phyloP scores from a whole-genome alignment of 2,797 vertebrate species.

The Pseudochirops cupreus region DNA sequence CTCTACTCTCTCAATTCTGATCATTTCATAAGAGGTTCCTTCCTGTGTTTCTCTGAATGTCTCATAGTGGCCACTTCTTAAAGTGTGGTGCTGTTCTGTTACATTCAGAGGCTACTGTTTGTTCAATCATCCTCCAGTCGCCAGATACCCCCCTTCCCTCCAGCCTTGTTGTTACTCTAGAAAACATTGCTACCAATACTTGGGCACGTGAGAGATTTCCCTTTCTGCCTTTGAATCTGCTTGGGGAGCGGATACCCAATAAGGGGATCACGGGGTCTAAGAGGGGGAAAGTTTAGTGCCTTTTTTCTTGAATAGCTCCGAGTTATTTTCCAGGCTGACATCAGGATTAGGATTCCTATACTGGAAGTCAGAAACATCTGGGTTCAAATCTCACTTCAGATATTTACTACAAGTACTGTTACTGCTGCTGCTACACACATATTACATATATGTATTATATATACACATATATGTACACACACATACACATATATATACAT shows the following conservation, averaged over 20 bases:
- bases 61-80: background rate
- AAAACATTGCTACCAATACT: background rate
- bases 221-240: background rate
- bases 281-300: background rate
- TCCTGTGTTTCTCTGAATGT: background rate
- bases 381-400: too few relatives aligned
- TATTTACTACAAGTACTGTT: too few relatives aligned
- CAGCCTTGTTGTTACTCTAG: background rate
- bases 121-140: background rate
- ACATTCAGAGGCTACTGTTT: background rate
- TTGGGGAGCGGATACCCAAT: background rate
- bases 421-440: too few relatives aligned
- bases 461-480: background rate
- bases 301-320: background rate
- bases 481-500: background rate
- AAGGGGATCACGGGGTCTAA: background rate
- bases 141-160: background rate
- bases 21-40: background rate
- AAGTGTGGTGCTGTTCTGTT: accelerated
- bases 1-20: background rate
- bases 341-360: background rate
- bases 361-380: too few relatives aligned
- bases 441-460: background rate
- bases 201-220: background rate
- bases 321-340: background rate